Conservation (phyloP, 2,113 vertebrate species). For the Balaeniceps rex region DNA sequence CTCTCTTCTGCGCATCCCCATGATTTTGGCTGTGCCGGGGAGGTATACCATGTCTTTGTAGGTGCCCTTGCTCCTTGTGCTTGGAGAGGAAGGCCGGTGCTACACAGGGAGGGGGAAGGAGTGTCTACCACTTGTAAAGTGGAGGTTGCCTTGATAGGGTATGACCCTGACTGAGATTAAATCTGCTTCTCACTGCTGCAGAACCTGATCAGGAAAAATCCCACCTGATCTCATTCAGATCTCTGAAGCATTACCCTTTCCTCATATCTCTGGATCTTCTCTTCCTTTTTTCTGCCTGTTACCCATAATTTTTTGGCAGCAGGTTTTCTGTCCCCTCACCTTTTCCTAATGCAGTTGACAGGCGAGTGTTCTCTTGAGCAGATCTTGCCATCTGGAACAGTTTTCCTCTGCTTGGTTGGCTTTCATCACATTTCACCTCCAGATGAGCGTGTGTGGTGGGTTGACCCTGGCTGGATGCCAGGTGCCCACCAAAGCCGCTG, state of each 20-base stretch:
- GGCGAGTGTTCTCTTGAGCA: background rate
- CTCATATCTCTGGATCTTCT: background rate
- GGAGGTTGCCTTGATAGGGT: background rate
- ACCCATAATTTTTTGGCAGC: background rate
- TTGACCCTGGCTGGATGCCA: too few species aligned
- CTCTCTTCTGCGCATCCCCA: background rate
- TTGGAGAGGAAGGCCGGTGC: background rate
- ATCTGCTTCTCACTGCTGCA: background rate
- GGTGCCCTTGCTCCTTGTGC: background rate
- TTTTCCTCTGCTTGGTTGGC: background rate
- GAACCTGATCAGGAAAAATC: background rate
- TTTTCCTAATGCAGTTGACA: background rate
- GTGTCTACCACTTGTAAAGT: background rate
- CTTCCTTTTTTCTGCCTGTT: background rate
- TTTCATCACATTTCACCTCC: background rate
- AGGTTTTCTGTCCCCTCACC: background rate
- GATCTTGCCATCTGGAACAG: constrained; percentile 11
- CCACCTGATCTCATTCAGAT: background rate
- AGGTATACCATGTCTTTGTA: background rate
- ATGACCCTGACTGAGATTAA: background rate
- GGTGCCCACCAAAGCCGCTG: too few species aligned
- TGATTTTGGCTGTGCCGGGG: background rate
- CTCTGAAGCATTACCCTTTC: background rate
- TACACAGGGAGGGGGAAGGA: background rate
- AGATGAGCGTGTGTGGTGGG: background rate